phyloP scores from a whole-genome alignment of 2,888 invertebrate genomes.

The Chironomus tentans region DNA sequence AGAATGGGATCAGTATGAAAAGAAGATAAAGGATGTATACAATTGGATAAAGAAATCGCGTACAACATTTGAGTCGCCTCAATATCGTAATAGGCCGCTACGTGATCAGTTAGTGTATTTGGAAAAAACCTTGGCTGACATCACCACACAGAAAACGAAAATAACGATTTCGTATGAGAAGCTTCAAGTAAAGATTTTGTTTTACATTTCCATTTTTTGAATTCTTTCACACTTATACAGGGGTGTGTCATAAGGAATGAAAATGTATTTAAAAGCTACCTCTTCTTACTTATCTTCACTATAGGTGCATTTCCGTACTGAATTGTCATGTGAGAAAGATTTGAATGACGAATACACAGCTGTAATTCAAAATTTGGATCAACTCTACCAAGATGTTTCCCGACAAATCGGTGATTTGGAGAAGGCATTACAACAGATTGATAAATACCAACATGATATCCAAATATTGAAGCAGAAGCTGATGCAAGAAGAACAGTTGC shows the following conservation, averaged over 20 bases:
- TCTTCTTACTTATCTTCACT: slow-evolving; percentile 27
- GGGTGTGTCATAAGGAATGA: slow-evolving; percentile 2
- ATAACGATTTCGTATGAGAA: slow-evolving; percentile 83
- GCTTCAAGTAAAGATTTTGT: slow-evolving; percentile 55
- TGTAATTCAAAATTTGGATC: slow-evolving; percentile 59
- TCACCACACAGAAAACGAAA: slow-evolving; percentile 82
- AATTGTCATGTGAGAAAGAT: slow-evolving; percentile 23
- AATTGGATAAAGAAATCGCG: slow-evolving; percentile 83
- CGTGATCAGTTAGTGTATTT: slow-evolving; percentile 76
- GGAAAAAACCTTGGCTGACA: slow-evolving; percentile 79
- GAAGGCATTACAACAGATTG: slow-evolving; percentile 72
- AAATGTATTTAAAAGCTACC: background rate
- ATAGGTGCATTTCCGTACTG: slow-evolving; percentile 81
- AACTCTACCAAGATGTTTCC: slow-evolving; percentile 51
- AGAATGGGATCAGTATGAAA: slow-evolving; percentile 94
- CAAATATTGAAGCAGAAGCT: slow-evolving; percentile 74
- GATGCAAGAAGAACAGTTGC: slow-evolving; percentile 77
- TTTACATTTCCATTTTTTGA: background rate
- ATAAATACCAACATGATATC: slow-evolving; percentile 80
- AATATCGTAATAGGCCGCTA: slow-evolving; percentile 77
- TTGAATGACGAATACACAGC: slow-evolving; percentile 56
- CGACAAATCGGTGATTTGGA: slow-evolving; percentile 59
- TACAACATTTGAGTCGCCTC: slow-evolving; percentile 65
- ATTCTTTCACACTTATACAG: background rate
- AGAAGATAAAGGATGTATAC: slow-evolving; percentile 81